Percentiles rank a stretch among this genome's conserved stretches.
Conservation (phyloP, 2,113 vertebrate species). For the Vidua macroura region DNA sequence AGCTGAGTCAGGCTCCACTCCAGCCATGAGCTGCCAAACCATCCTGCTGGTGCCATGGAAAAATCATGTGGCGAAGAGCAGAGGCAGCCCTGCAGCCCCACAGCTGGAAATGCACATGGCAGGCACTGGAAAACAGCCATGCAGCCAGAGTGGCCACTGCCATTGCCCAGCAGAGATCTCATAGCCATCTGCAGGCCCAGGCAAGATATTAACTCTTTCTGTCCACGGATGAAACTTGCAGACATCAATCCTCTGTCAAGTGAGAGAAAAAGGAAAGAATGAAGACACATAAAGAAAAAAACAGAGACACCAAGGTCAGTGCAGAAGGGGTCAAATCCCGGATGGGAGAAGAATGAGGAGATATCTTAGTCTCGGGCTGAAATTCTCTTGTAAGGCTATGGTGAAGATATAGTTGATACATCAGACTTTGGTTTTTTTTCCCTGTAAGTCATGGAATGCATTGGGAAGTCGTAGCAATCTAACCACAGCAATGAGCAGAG, state of each 20-base stretch:
- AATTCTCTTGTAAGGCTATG: background rate
- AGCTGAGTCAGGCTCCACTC: too few relatives aligned
- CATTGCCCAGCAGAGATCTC: background rate
- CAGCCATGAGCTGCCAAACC: rapidly evolving
- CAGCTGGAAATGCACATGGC: background rate
- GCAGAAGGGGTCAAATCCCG: background rate
- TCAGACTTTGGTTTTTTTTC: background rate
- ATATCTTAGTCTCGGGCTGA: background rate
- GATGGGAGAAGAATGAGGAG: background rate
- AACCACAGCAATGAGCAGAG: background rate
- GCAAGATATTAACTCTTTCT: background rate
- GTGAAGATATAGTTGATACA: background rate
- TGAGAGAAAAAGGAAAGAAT: background rate
- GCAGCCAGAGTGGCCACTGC: background rate
- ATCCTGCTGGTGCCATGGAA: background rate
- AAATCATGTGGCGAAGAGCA: background rate
- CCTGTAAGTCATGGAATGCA: background rate
- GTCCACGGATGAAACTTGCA: background rate
- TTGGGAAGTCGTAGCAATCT: background rate
- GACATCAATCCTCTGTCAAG: background rate
- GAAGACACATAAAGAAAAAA: background rate
- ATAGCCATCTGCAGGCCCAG: background rate
- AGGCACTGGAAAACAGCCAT: background rate
- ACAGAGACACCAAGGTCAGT: background rate
- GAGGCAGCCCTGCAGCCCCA: background rate